Conservation (phyloP, 30 jellyfish, hydroid and myxozoan species). For the Catostylus mosaicus region DNA sequence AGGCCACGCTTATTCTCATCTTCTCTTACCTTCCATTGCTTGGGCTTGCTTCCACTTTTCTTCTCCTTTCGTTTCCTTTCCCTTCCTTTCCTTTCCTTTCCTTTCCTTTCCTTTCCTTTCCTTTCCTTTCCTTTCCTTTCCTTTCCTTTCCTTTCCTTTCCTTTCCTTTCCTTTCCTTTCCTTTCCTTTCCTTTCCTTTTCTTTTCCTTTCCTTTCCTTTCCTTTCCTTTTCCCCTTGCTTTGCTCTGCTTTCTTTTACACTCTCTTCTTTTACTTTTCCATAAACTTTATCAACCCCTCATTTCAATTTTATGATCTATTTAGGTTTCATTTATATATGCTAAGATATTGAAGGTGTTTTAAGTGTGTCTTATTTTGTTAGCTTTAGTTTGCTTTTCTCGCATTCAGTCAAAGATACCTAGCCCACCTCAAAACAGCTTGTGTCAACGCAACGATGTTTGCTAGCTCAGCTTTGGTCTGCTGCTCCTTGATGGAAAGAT, state of each 20-base stretch:
- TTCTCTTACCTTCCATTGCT: too few species aligned
- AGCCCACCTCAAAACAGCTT: neutral
- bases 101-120: neutral
- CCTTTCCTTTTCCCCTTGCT: neutral
- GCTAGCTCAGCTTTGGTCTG: conserved; percentile 70
- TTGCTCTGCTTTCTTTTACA: too few species aligned
- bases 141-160: neutral
- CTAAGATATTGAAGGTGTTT: too few species aligned
- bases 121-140: neutral
- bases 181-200: neutral
- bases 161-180: neutral
- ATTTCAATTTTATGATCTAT: too few species aligned
- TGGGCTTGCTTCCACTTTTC: too few species aligned
- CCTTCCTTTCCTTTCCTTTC: too few species aligned
- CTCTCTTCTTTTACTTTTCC: too few species aligned
- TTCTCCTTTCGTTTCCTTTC: too few species aligned
- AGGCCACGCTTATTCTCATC: too few species aligned
- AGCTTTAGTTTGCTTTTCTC: neutral
- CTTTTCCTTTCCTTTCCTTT: neutral
- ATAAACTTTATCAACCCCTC: too few species aligned
- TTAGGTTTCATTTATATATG: too few species aligned
- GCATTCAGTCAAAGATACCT: neutral
- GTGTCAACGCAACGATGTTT: conserved; percentile 44
- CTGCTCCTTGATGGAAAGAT: conserved; percentile 49
- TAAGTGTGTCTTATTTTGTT: neutral